These are phyloP conservation scores for Drosophila ochracea DNA, from an alignment of 2,888 invertebrate genomes.

Conservation along the genomic window DNA sequence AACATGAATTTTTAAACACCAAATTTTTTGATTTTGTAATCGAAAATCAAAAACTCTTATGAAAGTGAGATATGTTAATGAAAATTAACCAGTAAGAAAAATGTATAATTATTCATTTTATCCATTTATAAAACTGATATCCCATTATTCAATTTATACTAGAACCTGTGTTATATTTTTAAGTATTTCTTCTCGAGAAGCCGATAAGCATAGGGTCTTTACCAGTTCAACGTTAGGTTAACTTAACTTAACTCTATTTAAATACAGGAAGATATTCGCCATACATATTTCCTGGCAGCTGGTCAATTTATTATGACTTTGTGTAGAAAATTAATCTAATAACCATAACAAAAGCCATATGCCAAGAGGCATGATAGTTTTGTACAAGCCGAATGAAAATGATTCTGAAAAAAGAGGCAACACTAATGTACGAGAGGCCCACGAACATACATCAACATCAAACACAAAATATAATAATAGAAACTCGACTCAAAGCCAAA, in stretches of 20 bases:
- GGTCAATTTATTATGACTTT: constrained; percentile 9
- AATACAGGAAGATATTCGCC: constrained; percentile 31
- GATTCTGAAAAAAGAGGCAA: constrained; percentile 2
- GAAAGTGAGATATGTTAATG: background rate
- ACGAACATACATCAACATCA: constrained; percentile 73
- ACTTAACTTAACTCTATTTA: no score
- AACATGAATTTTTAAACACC: background rate
- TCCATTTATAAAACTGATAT: background rate
- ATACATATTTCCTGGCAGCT: constrained; percentile 29
- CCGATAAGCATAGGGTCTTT: no score
- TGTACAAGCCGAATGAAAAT: constrained; percentile 4
- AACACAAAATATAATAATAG: constrained; percentile 8
- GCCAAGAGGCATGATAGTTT: constrained; percentile 19
- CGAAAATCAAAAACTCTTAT: constrained; percentile 9
- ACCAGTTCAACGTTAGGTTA: background rate
- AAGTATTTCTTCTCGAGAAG: no score
- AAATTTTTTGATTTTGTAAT: background rate
- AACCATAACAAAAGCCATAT: constrained; percentile 47
- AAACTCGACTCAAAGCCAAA: constrained; percentile 1
- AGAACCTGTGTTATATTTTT: background rate
- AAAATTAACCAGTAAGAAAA: background rate
- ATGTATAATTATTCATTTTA: background rate
- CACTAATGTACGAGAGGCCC: constrained; percentile 64
- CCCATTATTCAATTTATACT: background rate
- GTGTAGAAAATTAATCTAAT: constrained; percentile 42